Conservation (phyloP, 2,113 vertebrate species). For the Triplophysa rosa region DNA sequence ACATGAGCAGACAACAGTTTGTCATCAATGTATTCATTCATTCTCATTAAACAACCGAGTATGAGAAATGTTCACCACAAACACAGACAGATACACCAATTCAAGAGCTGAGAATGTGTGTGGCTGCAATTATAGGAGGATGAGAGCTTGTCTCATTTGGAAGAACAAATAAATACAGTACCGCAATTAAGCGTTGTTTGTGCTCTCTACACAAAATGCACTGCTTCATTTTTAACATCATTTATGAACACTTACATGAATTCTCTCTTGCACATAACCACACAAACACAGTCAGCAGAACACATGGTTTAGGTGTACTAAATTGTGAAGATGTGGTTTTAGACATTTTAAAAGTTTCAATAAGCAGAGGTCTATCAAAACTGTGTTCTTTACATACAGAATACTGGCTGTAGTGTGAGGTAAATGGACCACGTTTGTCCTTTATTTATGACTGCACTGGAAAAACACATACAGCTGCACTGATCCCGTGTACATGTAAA, state of each 20-base stretch:
- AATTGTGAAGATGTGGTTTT: background rate
- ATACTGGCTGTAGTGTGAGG: constrained; percentile 47
- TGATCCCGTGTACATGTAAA: background rate
- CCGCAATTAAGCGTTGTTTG: constrained; percentile 37
- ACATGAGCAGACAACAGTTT: constrained; percentile 66
- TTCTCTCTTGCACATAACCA: background rate
- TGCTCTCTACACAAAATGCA: constrained; percentile 50
- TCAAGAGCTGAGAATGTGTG: constrained; percentile 35
- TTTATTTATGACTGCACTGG: background rate
- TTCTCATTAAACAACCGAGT: constrained; percentile 54
- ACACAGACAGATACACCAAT: constrained; percentile 45
- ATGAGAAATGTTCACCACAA: constrained; percentile 58
- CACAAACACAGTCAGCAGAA: background rate
- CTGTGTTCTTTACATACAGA: background rate
- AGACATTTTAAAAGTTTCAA: background rate
- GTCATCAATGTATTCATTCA: constrained; percentile 28
- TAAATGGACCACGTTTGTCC: constrained; percentile 6
- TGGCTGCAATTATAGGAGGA: constrained; percentile 14
- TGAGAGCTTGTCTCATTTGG: constrained; percentile 18
- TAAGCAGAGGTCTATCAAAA: background rate
- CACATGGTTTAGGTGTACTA: background rate
- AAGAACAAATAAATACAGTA: constrained; percentile 51
- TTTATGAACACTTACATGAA: constrained; percentile 45
- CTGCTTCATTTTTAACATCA: constrained; percentile 58
- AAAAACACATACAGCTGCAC: background rate